These are phyloP conservation scores for Macrosteles quadrilineatus DNA, from an alignment of 1,140 invertebrate species.

Conservation along the genomic window DNA sequence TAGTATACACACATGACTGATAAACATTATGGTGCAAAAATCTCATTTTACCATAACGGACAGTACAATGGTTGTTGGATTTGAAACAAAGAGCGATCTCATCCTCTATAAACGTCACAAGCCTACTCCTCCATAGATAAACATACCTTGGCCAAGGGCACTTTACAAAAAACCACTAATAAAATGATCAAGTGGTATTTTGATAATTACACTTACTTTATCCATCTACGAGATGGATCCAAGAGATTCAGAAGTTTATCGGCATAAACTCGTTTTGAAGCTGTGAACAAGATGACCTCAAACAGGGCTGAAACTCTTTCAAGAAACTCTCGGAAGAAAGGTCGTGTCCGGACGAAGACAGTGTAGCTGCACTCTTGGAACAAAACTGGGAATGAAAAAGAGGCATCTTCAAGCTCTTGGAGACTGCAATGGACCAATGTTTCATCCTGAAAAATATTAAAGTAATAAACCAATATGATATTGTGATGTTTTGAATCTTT, in stretches of 20 bases:
- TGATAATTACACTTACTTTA: constrained; percentile 80
- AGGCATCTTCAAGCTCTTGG: constrained; percentile 87
- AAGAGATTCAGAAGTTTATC: constrained; percentile 92
- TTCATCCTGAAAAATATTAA: constrained; percentile 83
- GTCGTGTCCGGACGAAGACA: constrained; percentile 70
- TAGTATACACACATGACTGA: too few relatives aligned
- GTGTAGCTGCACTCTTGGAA: constrained; percentile 87
- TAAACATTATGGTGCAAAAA: too few relatives aligned
- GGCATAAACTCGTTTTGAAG: constrained; percentile 94
- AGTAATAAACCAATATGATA: too few relatives aligned
- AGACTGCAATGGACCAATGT: constrained; percentile 95
- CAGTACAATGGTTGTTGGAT: too few relatives aligned
- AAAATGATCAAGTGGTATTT: too few relatives aligned
- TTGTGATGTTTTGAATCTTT: too few relatives aligned
- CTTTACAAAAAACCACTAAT: too few relatives aligned
- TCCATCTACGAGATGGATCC: constrained; percentile 85
- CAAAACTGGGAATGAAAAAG: constrained; percentile 91
- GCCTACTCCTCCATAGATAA: too few relatives aligned
- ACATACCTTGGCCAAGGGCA: too few relatives aligned
- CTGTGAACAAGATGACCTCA: constrained; percentile 96
- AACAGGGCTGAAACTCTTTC: constrained; percentile 86
- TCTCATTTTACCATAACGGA: too few relatives aligned
- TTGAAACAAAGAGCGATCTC: too few relatives aligned
- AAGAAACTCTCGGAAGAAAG: constrained; percentile 89
- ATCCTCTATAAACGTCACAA: too few relatives aligned